Conservation (phyloP, 1,140 invertebrate species). For the Drosophila suzukii region DNA sequence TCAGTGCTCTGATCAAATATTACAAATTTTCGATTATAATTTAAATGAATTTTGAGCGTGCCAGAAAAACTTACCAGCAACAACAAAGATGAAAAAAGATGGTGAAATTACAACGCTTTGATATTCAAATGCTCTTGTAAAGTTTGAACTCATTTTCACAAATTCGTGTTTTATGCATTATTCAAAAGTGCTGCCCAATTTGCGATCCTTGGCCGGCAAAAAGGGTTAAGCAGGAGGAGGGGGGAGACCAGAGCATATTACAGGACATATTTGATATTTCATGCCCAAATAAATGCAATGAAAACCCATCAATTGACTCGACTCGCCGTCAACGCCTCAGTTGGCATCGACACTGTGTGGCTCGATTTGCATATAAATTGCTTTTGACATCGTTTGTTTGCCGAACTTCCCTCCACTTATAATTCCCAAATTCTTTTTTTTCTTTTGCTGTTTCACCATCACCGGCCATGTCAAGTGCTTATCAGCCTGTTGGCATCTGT, state of each 20-base stretch:
- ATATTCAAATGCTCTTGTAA: slow-evolving; percentile 77
- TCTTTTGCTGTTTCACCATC: slow-evolving; percentile 15
- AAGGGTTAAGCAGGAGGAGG: slow-evolving; percentile 58
- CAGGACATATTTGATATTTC: slow-evolving; percentile 71
- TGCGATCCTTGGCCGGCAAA: slow-evolving; percentile 31
- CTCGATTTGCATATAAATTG: slow-evolving; percentile 82
- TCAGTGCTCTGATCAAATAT: slow-evolving; percentile 11
- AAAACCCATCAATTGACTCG: slow-evolving; percentile 79
- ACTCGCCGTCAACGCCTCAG: slow-evolving; percentile 51
- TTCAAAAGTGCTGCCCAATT: slow-evolving; percentile 67
- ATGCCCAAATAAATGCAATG: slow-evolving; percentile 81
- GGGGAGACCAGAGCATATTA: not conserved
- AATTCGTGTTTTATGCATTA: slow-evolving; percentile 75
- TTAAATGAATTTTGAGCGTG: slow-evolving; percentile 56
- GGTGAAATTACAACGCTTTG: slow-evolving; percentile 63
- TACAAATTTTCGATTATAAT: slow-evolving; percentile 56
- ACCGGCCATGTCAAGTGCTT: slow-evolving; percentile 64
- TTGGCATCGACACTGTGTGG: slow-evolving; percentile 41
- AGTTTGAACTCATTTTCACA: slow-evolving; percentile 69
- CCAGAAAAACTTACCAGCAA: slow-evolving; percentile 17
- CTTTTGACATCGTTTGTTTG: slow-evolving; percentile 62
- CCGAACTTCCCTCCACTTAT: slow-evolving; percentile 28
- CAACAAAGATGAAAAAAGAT: slow-evolving; percentile 11
- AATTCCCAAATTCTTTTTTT: slow-evolving; percentile 20
- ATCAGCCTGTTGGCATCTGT: slow-evolving; percentile 72